Evolutionary conservation across 2,113 vertebrate species (phyloP), one percentile per base, ranked within the genome.

Genomic region (Sinocyclocheilus anophthalmus): DNA sequence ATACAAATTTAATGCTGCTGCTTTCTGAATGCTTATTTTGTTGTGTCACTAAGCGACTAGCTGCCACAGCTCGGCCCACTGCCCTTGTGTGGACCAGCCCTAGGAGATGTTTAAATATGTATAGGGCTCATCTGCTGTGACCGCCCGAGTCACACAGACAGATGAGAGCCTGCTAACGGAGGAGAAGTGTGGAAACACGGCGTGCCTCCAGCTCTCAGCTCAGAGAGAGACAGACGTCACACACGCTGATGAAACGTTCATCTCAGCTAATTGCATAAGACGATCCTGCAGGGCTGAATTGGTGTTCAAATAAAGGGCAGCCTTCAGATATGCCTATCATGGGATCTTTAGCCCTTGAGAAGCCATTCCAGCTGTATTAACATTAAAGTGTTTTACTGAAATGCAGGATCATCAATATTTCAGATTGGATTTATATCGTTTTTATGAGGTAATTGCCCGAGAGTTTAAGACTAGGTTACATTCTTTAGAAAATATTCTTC

Each of bases 1-100:
- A 84, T 90, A 84, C 87, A 92, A 87, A 91, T 91, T 92, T 92
- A 87, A 92, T 92, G 85, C 87, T 69, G 84, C 75, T 89, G 76
- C 87, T 87, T 92, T 92, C 88, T 70, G 42, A 88, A 82, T 59
- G 67, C 87, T 91, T 86, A 89, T 87, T 92, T 85, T 89, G 65
- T 77, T 72, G 26, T 73, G 83, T 77, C 76, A 55, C 89, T 85
- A 67, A 82, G 76, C 90, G 87, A 91, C 89, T 76, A 84, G 75
- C 69, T 78, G 57, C 61, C 70, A 69, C 59, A 81, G 48, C 63
- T 83, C 72, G 55, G 84, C 83, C 80, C 26, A 39, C 72, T 84
- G 81, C 48, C 86, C 82, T 42, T 80, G 73, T 83, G 73, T 87
- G 85, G 67, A 59, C 83, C 61, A 73, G 85, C 79, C 78, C 53